Evolutionary conservation across 2,113 vertebrate genomes (phyloP).

Genomic region (Xenopus borealis): DNA sequence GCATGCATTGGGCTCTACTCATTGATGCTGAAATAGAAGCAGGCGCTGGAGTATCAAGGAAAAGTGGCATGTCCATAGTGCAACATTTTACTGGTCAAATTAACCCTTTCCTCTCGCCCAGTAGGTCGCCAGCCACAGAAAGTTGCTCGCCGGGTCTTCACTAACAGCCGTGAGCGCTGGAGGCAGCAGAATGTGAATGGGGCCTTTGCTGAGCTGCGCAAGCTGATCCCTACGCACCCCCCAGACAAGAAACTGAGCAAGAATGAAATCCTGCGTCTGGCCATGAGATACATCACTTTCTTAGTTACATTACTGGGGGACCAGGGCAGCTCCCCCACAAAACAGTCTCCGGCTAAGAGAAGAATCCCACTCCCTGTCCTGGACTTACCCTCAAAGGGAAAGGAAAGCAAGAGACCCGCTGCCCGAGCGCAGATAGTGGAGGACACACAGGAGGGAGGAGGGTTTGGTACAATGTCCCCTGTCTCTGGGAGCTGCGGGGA

Average conservation of each 20-base stretch:
- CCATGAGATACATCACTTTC: constrained; percentile 88
- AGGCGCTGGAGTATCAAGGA: too few relatives aligned
- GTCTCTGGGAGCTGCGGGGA: constrained; percentile 38
- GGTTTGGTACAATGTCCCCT: constrained; percentile 49
- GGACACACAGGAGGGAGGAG: constrained; percentile 36
- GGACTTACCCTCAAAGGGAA: background rate
- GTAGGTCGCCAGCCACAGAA: constrained; percentile 83
- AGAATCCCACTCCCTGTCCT: constrained; percentile 1
- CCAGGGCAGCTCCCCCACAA: constrained; percentile 57
- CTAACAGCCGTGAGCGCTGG: constrained; percentile 88
- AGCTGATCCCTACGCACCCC: constrained; percentile 86
- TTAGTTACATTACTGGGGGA: constrained; percentile 79
- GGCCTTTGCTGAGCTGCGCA: constrained; percentile 83
- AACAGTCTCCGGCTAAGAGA: constrained; percentile 27
- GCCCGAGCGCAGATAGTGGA: background rate
- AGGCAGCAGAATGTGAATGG: constrained; percentile 88
- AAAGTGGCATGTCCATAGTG: too few relatives aligned
- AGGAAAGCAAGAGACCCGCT: constrained; percentile 34
- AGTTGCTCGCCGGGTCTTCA: constrained; percentile 85
- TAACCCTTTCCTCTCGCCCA: background rate
- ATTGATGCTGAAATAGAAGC: too few relatives aligned
- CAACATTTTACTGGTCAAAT: too few relatives aligned
- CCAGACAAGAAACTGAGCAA: constrained; percentile 90
- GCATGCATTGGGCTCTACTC: too few relatives aligned
- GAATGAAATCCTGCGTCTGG: constrained; percentile 85